Conservation (phyloP, 2,113 vertebrate genomes). For the Notarius quadriscutis region DNA sequence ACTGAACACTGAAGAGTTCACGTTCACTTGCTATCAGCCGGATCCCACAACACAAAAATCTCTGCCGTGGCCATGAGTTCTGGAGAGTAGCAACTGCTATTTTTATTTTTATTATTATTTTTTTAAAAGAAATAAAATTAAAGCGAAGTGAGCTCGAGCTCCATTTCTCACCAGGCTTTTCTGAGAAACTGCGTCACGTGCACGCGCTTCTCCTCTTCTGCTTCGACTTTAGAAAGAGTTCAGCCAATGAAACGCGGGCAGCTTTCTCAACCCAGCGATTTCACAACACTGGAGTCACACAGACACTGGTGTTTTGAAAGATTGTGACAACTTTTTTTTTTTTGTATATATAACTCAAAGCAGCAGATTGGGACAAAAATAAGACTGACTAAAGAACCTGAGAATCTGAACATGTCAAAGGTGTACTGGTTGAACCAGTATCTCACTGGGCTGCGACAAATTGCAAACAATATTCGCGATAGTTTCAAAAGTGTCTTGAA, state of each 20-base stretch:
- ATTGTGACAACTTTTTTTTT: neutral
- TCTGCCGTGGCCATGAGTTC: neutral
- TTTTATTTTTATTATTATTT: neutral
- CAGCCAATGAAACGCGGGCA: neutral
- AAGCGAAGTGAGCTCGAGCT: neutral
- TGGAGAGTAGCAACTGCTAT: neutral
- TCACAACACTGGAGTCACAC: neutral
- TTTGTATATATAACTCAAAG: neutral
- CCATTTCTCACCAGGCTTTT: constrained; percentile 32
- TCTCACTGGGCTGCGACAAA: no score
- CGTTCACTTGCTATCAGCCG: constrained; percentile 17
- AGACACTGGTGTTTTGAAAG: neutral
- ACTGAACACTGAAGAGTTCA: neutral
- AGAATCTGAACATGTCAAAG: neutral
- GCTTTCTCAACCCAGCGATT: neutral
- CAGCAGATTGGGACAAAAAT: neutral
- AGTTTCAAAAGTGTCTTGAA: no score
- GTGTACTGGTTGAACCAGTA: no score
- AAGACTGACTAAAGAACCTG: neutral
- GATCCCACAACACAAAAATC: neutral
- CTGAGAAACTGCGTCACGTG: constrained; percentile 47
- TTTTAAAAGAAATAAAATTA: neutral
- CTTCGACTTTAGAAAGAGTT: neutral
- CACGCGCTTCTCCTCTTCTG: constrained; percentile 6
- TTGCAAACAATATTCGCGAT: no score